Conservation (phyloP, 2,888 invertebrate species). For the Cosmia pyralina region DNA sequence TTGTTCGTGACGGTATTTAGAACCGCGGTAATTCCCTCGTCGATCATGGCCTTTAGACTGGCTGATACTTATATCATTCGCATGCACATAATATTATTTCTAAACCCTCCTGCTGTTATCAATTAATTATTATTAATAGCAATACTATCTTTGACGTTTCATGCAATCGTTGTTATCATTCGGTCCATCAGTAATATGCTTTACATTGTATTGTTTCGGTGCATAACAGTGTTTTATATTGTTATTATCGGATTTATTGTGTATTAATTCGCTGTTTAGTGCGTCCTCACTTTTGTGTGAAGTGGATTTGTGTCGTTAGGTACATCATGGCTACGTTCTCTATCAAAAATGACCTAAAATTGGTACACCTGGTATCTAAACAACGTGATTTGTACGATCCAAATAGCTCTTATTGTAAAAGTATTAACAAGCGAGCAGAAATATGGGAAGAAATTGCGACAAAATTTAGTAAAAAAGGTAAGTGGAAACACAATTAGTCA, state of each 20-base stretch:
- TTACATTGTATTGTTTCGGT: not conserved
- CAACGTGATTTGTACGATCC: not conserved
- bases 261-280: not conserved
- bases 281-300: not conserved
- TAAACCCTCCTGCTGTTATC: not conserved
- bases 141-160: not conserved
- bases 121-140: not conserved
- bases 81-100: not conserved
- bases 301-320: not conserved
- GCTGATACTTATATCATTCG: too few species aligned
- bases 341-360: not conserved
- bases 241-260: too few species aligned
- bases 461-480: not conserved
- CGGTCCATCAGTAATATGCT: too few species aligned
- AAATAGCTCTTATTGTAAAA: not conserved
- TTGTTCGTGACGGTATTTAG: too few species aligned
- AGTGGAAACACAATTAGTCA: not conserved
- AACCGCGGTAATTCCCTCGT: too few species aligned
- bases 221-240: not conserved
- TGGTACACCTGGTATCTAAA: not conserved
- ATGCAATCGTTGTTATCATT: not conserved
- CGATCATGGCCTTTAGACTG: too few species aligned
- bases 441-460: constrained; percentile 2
- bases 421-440: not conserved
- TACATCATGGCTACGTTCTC: not conserved